Percentiles rank a stretch among this genome's conserved stretches.
Evolutionary conservation across 92 coral and sea anemone genomes (phyloP).

Genomic region (Heliopora coerulea): DNA sequence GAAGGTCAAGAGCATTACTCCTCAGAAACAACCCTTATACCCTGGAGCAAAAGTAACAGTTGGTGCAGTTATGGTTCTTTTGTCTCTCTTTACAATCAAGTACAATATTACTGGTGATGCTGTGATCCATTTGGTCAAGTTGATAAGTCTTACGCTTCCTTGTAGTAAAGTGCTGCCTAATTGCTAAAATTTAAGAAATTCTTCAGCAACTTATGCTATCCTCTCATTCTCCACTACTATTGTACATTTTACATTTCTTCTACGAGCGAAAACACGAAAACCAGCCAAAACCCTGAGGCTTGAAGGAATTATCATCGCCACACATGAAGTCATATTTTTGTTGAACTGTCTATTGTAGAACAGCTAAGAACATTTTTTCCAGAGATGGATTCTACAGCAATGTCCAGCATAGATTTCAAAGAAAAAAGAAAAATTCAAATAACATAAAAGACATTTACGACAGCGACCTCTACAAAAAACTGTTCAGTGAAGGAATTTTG

Average conservation of each 20-base stretch:
- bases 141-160: slow-evolving; percentile 55
- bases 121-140: slow-evolving; percentile 41
- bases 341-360: slow-evolving; percentile 55
- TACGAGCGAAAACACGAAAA: slow-evolving; percentile 24
- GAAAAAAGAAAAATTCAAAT: no score
- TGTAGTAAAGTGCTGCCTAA: slow-evolving; percentile 42
- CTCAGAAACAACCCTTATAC: slow-evolving; percentile 47
- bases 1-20: no score
- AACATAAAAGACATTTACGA: slow-evolving; percentile 62
- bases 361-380: slow-evolving; percentile 46
- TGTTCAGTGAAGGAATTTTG: slow-evolving; percentile 45
- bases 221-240: no score
- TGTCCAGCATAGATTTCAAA: no score
- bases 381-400: slow-evolving; percentile 51
- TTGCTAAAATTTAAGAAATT: slow-evolving; percentile 48
- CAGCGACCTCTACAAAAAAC: slow-evolving; percentile 60
- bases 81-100: slow-evolving; percentile 60
- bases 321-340: slow-evolving; percentile 41
- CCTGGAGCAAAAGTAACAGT: slow-evolving; percentile 50
- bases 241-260: slow-evolving; percentile 53
- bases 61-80: slow-evolving; percentile 58
- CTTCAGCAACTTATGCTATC: no score
- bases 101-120: slow-evolving; percentile 64
- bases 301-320: slow-evolving; percentile 44
- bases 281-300: slow-evolving; percentile 53